Evolutionary conservation across 2,113 vertebrate species (phyloP).

Genomic region (Gymnogyps californianus): DNA sequence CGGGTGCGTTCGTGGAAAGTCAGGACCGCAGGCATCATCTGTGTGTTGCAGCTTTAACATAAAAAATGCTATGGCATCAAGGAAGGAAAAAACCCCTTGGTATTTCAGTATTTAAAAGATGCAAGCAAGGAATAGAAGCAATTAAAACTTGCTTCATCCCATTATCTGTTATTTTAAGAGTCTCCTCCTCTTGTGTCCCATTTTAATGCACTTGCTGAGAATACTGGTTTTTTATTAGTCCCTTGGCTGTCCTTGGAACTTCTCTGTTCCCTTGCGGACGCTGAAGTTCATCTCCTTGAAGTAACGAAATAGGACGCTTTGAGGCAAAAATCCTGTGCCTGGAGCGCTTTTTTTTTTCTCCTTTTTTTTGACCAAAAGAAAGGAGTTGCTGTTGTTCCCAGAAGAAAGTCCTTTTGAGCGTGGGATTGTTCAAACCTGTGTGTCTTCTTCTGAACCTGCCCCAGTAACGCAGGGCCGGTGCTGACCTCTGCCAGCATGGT

Average conservation of each 20-base stretch:
- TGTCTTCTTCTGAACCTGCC: neutral
- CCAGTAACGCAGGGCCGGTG: accelerated
- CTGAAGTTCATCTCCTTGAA: constrained; percentile 23
- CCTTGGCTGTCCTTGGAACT: constrained; percentile 13
- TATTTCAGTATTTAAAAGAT: neutral
- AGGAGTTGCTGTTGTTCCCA: neutral
- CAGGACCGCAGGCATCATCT: neutral
- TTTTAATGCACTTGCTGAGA: constrained; percentile 19
- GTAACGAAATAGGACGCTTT: constrained; percentile 25
- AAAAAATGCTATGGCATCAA: neutral
- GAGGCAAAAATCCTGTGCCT: neutral
- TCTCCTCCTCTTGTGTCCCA: neutral
- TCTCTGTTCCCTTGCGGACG: neutral
- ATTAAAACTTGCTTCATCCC: neutral
- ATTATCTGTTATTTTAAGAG: neutral
- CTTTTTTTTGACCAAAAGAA: neutral
- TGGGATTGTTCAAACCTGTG: neutral
- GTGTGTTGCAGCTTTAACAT: neutral
- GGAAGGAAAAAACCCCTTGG: neutral
- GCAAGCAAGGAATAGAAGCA: neutral
- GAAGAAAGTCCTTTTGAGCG: neutral
- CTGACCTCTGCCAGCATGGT: neutral
- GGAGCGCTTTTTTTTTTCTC: neutral
- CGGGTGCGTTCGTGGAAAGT: neutral
- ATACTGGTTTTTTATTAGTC: neutral